phyloP scores from a whole-genome alignment of 1,140 invertebrate species.

The Daktulosphaira vitifoliae region DNA sequence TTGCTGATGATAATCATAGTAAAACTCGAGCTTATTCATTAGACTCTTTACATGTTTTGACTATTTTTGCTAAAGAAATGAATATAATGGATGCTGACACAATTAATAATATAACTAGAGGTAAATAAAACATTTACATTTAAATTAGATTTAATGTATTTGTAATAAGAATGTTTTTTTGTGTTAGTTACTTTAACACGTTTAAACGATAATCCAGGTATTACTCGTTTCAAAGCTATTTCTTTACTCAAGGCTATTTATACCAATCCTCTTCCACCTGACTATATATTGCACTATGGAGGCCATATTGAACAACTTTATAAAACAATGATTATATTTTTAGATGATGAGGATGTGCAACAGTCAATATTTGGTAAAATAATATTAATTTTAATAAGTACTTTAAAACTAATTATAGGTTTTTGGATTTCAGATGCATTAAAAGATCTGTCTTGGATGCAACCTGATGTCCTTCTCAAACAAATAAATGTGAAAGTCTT shows the following conservation, averaged over 20 bases:
- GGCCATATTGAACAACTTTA: slow-evolving; percentile 1
- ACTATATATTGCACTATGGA: slow-evolving; percentile 19
- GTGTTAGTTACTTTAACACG: slow-evolving; percentile 17
- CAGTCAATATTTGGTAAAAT: slow-evolving; percentile 10
- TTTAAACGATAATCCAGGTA: slow-evolving; percentile 29
- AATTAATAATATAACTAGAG: slow-evolving; percentile 27
- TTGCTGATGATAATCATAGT: slow-evolving; percentile 18
- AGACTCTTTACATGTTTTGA: slow-evolving; percentile 7
- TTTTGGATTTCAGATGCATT: background rate
- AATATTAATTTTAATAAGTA: background rate
- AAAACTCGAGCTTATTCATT: slow-evolving; percentile 21
- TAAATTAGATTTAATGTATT: too few species aligned
- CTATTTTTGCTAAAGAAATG: background rate
- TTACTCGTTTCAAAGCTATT: slow-evolving; percentile 16
- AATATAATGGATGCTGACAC: background rate
- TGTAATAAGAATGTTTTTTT: too few species aligned
- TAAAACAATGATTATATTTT: slow-evolving; percentile 13
- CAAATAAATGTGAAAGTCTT: slow-evolving; percentile 22
- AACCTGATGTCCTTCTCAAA: slow-evolving; percentile 21
- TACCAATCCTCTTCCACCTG: background rate
- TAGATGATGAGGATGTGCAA: slow-evolving; percentile 23
- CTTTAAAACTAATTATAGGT: background rate
- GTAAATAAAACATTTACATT: background rate
- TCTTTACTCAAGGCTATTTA: background rate
- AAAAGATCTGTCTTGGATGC: slow-evolving; percentile 24